phyloP scores from a whole-genome alignment of 2,113 vertebrate species.

The Lota lota region DNA sequence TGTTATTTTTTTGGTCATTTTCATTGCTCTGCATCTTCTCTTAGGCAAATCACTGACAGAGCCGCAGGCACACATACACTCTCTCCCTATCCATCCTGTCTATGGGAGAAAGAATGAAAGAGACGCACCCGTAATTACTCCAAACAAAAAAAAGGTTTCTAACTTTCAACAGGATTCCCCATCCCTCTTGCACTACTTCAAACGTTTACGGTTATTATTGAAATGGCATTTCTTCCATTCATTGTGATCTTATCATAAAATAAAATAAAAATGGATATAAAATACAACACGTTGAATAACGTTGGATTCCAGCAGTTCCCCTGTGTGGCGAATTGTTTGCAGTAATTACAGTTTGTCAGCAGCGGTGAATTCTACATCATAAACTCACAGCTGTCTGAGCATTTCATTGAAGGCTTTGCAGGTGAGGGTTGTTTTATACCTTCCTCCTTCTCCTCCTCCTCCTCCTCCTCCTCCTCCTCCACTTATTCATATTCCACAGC shows the following conservation, averaged over 20 bases:
- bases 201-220: too few species aligned
- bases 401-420: conserved; percentile 32
- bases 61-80: conserved; percentile 30
- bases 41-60: conserved; percentile 26
- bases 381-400: conserved; percentile 48
- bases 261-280: too few species aligned
- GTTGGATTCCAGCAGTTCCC: too few species aligned
- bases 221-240: too few species aligned
- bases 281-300: too few species aligned
- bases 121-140: conserved; percentile 31
- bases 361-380: conserved; percentile 53
- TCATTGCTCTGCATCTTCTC: conserved; percentile 14
- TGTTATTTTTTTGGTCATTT: conserved; percentile 7
- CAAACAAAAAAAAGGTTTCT: conserved; percentile 5
- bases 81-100: too few species aligned
- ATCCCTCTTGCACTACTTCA: too few species aligned
- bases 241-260: too few species aligned
- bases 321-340: conserved; percentile 16
- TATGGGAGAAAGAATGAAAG: conserved; percentile 22
- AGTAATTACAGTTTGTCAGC: conserved; percentile 54
- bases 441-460: too few species aligned
- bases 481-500: conserved; percentile 38
- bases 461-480: not conserved
- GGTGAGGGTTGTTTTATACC: conserved; percentile 38
- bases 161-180: conserved; percentile 23